Evolutionary conservation across 2,888 invertebrate species (phyloP), one percentile per base, ranked within the genome.

Genomic region (Pharmacophagus antenor): DNA sequence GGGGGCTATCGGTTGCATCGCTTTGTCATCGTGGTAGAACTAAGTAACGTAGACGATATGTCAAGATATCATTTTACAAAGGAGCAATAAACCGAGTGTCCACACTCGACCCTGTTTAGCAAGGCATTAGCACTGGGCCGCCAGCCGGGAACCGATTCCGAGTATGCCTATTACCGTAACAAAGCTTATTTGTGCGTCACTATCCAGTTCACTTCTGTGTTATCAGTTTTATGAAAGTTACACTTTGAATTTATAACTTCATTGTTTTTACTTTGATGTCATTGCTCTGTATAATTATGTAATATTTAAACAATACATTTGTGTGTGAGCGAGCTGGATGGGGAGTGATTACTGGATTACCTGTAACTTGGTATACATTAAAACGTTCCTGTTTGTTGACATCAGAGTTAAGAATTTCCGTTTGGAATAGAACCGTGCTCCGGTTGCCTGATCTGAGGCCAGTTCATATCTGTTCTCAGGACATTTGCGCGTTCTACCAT

Each of bases 111-210:
- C 50, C 17, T 56, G 60, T 55, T 50, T 60, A 56, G 55, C 53
- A 23, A 54, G 20, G 58, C 58, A 59, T 59, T 54, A 59, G 58
- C 54, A 54, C 53, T 59, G 48, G 54, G n/a, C 48, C 41, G 49
- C 41, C 42, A 25, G 53, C 23, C 25, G 21, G 42, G 58, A 54
- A 54, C 58, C 25, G 49, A 54, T 59, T 59, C 42, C 25, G 49
- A 54, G 42, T 42, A 42, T 27, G 27, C 27, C 58, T 18, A 48
- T 48, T 12, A 15, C 10, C 6, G 2, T n/a, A 37, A 37, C 2
- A 37, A 37, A 15, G n/a, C 6, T 1, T 3, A n/a, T 37, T n/a
- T n/a, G n/a, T n/a, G n/a, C n/a, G n/a, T n/a, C n/a, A n/a, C n/a
- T 37, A 31, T 15, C 10, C 4, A 31, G 12, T 31, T 15, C 15